Base-by-base conservation (phyloP, 2,888 invertebrate species). In the Chloroclystis v-ata region DNA sequence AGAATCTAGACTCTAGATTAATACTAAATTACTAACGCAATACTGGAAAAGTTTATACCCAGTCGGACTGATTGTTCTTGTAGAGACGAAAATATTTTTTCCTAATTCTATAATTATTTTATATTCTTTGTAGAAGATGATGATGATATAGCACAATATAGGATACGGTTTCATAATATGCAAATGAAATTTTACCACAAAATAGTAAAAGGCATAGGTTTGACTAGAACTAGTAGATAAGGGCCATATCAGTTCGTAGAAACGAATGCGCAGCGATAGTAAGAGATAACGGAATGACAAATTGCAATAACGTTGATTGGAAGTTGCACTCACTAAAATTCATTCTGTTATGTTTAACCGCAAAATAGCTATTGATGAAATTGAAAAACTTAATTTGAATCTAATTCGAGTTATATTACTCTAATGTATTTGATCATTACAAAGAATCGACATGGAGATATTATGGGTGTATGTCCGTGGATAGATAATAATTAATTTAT, bases 201-300 rank as follows among this genome's bases (percentile, higher is more conserved):
- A 11, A 35, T 35, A 35, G 20, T 35, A 44, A 37, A 49, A 14
- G 6, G 32, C 16, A 47, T 56, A 60, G 43, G 49, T 55, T 28
- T 43, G 46, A 52, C 43, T 46, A 46, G 40, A 56, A 45, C 46
- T 49, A 72, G 64, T 49, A 69, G 82, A 82, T 83, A 84, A 69
- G 60, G 60, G 58, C n/a, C 20, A 20, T 81, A 84, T 83, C 84
- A 59, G 30, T 82, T 77, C 78, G 56, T 65, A 75, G 82, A 82
- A 83, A 67, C 69, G 65, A 75, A 78, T 80, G 79, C 80, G 75
- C 59, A 60, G 63, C 67, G 81, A 82, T 82, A 82, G 63, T 57
- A 59, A 50, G 24, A 60, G 82, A 82, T 82, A 82, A 78, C 65
- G 59, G 60, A 73, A 75, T 76, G 71, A 78, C 75, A 81, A 82